Base-by-base conservation (phyloP, 2,797 vertebrate species). In the Gorsachius magnificus region DNA sequence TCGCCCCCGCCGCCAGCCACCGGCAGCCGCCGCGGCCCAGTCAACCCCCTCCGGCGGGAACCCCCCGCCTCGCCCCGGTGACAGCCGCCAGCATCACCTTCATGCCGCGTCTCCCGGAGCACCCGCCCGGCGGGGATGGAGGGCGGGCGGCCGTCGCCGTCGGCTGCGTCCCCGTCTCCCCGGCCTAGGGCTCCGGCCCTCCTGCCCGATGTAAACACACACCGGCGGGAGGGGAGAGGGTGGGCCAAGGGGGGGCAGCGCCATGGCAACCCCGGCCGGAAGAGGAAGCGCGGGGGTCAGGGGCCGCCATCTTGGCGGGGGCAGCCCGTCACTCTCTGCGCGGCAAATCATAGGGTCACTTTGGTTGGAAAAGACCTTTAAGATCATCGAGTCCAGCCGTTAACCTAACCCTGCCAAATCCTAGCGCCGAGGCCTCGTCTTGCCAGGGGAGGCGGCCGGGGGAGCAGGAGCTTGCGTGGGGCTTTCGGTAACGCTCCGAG, bases 201-300 rank as follows among this genome's bases (percentile, higher is more conserved):
- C 71, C 95, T 26, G 89, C 89, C 91, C 91, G 87, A 84, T 93
- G 92, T 96, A 95, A 96, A 95, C 95, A 95, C 65, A 65, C 46
- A 43, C 53, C 81, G 80, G 76, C 70, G 77, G 87, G 86, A 36
- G 80, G 85, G 60, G 46, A 63, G 68, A 76, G 88, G 95, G 71
- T 29, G 95, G 88, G 66, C 81, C 84, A 70, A 12, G 65, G 72
- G 80, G 84, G 82, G 89, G 65, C 82, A 89, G 93, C 85, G 87
- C 92, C 89, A 94, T 93, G 83, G 96, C 87, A 96, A 96, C 96
- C 84, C 54, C 82, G 84, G 91, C 95, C 94, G 91, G 95, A 96
- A 96, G 80, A 96, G 94, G 91, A 97, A 96, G 79, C 85, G 91
- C 16, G 38, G 58, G 87, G 77, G 64, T 75, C 64, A 66, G 63